Evolutionary conservation across 2,888 invertebrate species (phyloP), one percentile per base, ranked within the genome.

Genomic region (Buathra laborator): DNA sequence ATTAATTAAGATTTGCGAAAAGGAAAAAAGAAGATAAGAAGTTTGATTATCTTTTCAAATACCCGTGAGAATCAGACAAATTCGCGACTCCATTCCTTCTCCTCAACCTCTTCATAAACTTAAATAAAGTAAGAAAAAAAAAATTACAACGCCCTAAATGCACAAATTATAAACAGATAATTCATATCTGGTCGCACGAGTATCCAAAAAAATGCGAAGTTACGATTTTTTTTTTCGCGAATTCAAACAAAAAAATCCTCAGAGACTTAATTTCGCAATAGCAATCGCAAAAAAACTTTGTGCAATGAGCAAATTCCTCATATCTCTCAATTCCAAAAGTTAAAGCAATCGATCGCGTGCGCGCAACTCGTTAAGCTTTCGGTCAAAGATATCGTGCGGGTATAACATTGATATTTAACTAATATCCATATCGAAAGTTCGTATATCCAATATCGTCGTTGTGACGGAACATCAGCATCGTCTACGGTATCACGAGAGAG

Each of bases 371-470:
- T 62, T 48, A 59, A 32, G 62, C 37, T 14, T 14, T n/a, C 19
- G 10, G 24, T 19, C 10, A 43, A 43, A 12, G 24, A 4, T 24
- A 43, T 70, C 72, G 46, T 46, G 6, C 29, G 64, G 80, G 19
- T 76, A 80, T 76, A 80, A 75, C 75, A 59, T 84, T 80, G 83
- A 80, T 84, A 80, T 80, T 84, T 84, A 43, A 70, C 70, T 70
- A 84, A 84, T 80, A 71, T 76, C 64, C 48, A 76, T 56, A 80
- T 48, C 16, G 46, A 46, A 37, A 66, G 43, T 32, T 46, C 56
- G 29, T 59, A 70, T n/a, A 24, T 3, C 10, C 19, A 44, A 14
- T 37, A 37, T 43, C 16, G 75, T 64, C 62, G 53, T 53, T 46
- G 37, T 14, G 24, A 75, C 32, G 56, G 64, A 59, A 75, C 66